Percentiles rank a stretch among this genome's conserved stretches.
Evolutionary conservation across 1,140 invertebrate species (phyloP).

Genomic region (Ctenoplectra terminalis): DNA sequence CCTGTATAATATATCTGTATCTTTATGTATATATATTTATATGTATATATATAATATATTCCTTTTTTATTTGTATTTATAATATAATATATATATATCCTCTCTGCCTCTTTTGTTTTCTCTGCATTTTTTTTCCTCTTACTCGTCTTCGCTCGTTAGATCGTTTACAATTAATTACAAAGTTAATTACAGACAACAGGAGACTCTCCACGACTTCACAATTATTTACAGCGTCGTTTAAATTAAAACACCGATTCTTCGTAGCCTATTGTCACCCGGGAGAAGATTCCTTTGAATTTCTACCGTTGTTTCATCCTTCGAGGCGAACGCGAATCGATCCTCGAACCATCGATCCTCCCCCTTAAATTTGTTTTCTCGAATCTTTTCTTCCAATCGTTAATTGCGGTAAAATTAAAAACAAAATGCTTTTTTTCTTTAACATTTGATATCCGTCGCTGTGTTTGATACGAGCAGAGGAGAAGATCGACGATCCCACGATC

Average conservation of each 20-base stretch:
- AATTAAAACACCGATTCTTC: constrained; percentile 33
- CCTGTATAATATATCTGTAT: constrained; percentile 34
- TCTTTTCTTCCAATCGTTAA: background rate
- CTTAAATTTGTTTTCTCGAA: too few species aligned
- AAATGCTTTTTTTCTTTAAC: too few species aligned
- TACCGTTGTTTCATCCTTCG: background rate
- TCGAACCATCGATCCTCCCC: background rate
- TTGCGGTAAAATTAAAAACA: background rate
- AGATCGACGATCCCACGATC: background rate
- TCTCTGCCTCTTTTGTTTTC: constrained; percentile 16
- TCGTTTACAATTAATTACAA: constrained; percentile 63
- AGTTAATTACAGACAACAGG: constrained; percentile 63
- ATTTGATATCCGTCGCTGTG: background rate
- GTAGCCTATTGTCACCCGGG: constrained; percentile 1
- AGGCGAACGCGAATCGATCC: background rate
- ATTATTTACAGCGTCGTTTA: constrained; percentile 57
- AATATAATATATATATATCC: constrained; percentile 59
- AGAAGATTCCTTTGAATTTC: background rate
- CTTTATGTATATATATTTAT: constrained; percentile 43
- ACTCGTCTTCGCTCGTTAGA: constrained; percentile 28
- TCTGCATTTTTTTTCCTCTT: background rate
- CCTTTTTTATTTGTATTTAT: constrained; percentile 40
- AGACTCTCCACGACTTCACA: constrained; percentile 11
- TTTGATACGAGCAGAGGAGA: too few species aligned
- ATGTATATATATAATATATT: constrained; percentile 56